A percentile compares a stretch with the other conserved stretches of the same genome.
Conservation (phyloP, 2,113 vertebrate genomes). For the Trinectes maculatus region DNA sequence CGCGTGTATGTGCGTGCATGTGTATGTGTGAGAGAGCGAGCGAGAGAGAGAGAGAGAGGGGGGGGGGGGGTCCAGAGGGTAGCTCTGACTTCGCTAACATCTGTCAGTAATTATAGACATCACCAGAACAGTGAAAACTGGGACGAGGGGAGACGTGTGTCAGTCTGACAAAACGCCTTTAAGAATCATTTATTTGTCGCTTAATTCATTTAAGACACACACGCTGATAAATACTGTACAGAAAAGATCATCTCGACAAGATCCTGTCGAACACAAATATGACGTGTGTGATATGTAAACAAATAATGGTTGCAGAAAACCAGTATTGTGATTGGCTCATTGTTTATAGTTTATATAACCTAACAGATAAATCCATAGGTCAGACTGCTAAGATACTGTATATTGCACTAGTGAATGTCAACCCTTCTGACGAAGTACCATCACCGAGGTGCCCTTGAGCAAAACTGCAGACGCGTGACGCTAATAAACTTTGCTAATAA, state of each 20-base stretch:
- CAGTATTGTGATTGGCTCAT: not conserved
- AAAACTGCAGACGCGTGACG: not conserved
- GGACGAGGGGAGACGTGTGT: conserved; percentile 44
- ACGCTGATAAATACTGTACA: not conserved
- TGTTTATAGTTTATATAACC: not conserved
- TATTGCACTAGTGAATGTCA: too few relatives aligned
- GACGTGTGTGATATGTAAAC: too few relatives aligned
- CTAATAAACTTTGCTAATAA: too few relatives aligned
- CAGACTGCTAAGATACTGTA: too few relatives aligned
- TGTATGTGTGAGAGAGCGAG: conserved; percentile 10
- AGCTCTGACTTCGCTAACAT: conserved; percentile 65
- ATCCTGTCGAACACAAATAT: not conserved
- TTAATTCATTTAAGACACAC: conserved; percentile 40
- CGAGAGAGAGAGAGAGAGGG: conserved; percentile 21
- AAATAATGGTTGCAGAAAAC: too few relatives aligned
- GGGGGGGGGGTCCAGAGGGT: conserved; percentile 39
- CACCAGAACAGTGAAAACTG: conserved; percentile 60
- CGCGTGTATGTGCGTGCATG: conserved; percentile 8
- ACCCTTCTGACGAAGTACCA: not conserved
- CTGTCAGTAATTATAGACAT: conserved; percentile 76
- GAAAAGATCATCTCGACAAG: not conserved
- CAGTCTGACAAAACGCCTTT: conserved; percentile 43
- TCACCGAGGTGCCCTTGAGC: too few relatives aligned
- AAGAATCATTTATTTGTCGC: conserved; percentile 35
- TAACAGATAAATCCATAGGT: too few relatives aligned